A percentile compares a stretch with the other conserved stretches of the same genome.
These are phyloP conservation scores for Holothuria leucospilota DNA, from an alignment of 53 echinoderm and acorn worm species.

Conservation along the genomic window DNA sequence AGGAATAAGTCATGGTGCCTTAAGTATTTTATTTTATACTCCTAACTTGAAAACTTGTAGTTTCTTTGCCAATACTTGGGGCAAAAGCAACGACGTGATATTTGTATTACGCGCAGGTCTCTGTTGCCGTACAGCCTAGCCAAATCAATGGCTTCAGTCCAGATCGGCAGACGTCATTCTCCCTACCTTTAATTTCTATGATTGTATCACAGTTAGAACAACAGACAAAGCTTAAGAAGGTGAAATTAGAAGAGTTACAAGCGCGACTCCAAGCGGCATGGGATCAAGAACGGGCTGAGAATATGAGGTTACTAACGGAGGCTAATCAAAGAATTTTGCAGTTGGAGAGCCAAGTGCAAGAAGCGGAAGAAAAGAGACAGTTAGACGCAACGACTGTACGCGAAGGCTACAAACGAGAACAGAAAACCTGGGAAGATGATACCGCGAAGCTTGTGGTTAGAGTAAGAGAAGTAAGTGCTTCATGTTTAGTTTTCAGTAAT, in stretches of 20 bases:
- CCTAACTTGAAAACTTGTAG: too few species aligned
- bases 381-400: slow-evolving; percentile 67
- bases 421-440: slow-evolving; percentile 82
- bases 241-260: slow-evolving; percentile 89
- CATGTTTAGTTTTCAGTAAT: too few species aligned
- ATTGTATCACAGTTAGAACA: slow-evolving; percentile 80
- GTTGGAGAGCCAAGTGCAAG: slow-evolving; percentile 78
- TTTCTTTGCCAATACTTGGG: too few species aligned
- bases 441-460: slow-evolving; percentile 58
- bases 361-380: slow-evolving; percentile 62
- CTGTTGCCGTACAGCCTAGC: too few species aligned
- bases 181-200: too few species aligned
- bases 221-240: slow-evolving; percentile 92
- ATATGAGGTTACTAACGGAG: slow-evolving; percentile 87
- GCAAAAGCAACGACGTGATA: too few species aligned
- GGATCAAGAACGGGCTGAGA: slow-evolving; percentile 91
- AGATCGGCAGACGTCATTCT: too few species aligned
- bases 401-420: slow-evolving; percentile 75
- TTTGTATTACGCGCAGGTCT: too few species aligned
- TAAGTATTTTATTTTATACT: too few species aligned
- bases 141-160: too few species aligned
- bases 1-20: too few species aligned
- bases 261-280: slow-evolving; percentile 84
- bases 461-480: slow-evolving; percentile 70
- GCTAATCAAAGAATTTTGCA: slow-evolving; percentile 87